These are phyloP conservation scores for Hydropsyche tenuis DNA, from an alignment of 1,140 invertebrate species.

Conservation along the genomic window DNA sequence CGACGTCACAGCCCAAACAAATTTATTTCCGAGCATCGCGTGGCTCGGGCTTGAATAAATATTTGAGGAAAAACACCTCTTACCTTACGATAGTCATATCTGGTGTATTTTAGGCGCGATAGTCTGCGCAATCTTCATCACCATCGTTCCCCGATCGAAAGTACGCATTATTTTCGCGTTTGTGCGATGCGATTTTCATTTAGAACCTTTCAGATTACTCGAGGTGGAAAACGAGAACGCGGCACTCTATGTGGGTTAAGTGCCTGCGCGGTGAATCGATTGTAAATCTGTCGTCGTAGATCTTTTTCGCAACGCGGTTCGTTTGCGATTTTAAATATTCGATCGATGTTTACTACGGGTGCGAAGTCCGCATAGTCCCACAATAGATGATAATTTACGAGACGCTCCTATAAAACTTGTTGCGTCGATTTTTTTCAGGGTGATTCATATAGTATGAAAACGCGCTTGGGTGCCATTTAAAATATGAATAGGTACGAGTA, in stretches of 20 bases:
- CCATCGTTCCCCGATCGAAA: not conserved
- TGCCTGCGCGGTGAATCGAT: conserved; percentile 2
- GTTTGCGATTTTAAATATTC: too few relatives aligned
- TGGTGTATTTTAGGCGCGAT: not conserved
- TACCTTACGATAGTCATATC: conserved; percentile 24
- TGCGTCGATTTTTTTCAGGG: too few relatives aligned
- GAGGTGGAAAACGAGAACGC: not conserved
- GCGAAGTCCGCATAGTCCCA: too few relatives aligned
- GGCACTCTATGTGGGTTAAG: not conserved
- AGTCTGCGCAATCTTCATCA: conserved; percentile 8
- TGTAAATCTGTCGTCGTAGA: conserved; percentile 8
- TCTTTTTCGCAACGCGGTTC: not conserved
- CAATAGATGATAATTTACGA: too few relatives aligned
- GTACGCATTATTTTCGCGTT: not conserved
- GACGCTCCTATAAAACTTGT: too few relatives aligned
- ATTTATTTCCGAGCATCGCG: conserved; percentile 31
- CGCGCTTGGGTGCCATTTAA: too few relatives aligned
- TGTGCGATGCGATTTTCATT: too few relatives aligned
- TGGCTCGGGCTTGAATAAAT: conserved; percentile 32
- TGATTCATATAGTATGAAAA: too few relatives aligned
- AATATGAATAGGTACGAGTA: too few relatives aligned
- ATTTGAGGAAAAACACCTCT: conserved; percentile 29
- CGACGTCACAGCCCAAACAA: conserved; percentile 29
- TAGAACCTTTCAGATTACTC: too few relatives aligned
- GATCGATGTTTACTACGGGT: too few relatives aligned